Evolutionary conservation across 2,113 vertebrate species (phyloP), one percentile per base, ranked within the genome.

Genomic region (Syngnathus scovelli): DNA sequence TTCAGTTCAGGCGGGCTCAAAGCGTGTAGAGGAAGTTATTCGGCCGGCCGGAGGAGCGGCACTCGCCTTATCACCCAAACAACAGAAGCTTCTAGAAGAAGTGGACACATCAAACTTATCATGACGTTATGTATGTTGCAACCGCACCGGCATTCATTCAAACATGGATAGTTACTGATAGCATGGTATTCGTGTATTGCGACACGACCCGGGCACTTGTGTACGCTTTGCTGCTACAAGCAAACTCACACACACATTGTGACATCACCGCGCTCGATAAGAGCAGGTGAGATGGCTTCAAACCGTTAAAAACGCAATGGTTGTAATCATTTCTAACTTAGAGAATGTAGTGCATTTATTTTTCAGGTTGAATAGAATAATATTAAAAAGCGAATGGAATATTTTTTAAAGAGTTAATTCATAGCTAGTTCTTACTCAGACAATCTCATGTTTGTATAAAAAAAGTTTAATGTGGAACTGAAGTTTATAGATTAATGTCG

Each of bases 221-320:
- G 81, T 87, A 85, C 89, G 83, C 82, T 77, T 75, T 83, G 71
- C 82, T 70, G 49, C 71, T 63, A 71, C 81, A 84, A 76, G 70
- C 82, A 87, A 83, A 85, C 84, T 13, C 21, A 56, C 23, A 54
- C n/a, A 23, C 74, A 61, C 58, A 69, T 86, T 7, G 61, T 85
- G 82, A 85, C 86, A 86, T 85, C 86, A 86, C 72, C 56, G 77
- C 76, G 80, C 81, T 88, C 85, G 83, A 90, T 85, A 88, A 72
- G 69, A 81, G 80, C 86, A 88, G 89, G 86, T 90, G 86, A 87
- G 86, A 87, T 85, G 82, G 77, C 78, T 83, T 82, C 39, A 39
- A 39, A 39, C 6, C 39, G 9, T 7, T 7, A 39, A 39, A 39
- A 39, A 33, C 27, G 3, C 27, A 33, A 33, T 33, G 27, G 27